phyloP scores from a whole-genome alignment of 35 echinoderm and acorn worm genomes.

The Hemicentrotus pulcherrimus region DNA sequence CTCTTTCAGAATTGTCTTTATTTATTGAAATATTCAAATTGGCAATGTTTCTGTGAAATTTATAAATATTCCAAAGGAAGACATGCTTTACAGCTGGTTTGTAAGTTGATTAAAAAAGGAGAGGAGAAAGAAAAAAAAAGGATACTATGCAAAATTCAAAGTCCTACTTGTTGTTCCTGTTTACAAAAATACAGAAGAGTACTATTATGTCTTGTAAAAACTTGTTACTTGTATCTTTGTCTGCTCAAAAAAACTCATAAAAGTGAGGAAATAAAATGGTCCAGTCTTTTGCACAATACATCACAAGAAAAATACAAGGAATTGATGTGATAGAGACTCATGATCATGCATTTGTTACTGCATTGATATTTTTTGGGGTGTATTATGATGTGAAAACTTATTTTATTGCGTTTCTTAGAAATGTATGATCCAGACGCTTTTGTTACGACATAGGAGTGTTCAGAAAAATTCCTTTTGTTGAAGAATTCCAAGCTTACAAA shows the following conservation, averaged over 20 bases:
- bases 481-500: neutral
- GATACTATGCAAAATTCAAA: slow-evolving; percentile 21
- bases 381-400: neutral
- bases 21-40: neutral
- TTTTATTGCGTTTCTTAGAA: neutral
- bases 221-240: slow-evolving; percentile 13
- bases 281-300: slow-evolving; percentile 25
- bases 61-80: slow-evolving; percentile 4
- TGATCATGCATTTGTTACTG: slow-evolving; percentile 12
- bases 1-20: slow-evolving; percentile 6
- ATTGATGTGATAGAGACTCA: slow-evolving; percentile 17
- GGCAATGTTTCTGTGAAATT: slow-evolving; percentile 4
- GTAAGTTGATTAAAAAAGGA: neutral
- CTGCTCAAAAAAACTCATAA: slow-evolving; percentile 5
- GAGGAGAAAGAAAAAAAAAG: neutral
- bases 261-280: neutral
- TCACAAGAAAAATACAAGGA: neutral
- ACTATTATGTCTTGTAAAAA: slow-evolving; percentile 38
- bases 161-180: slow-evolving; percentile 9
- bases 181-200: neutral
- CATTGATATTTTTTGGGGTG: neutral
- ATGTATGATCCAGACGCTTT: neutral
- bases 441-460: neutral
- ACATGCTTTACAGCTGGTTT: slow-evolving; percentile 36
- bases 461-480: neutral